These are phyloP conservation scores for Leptopilina boulardi DNA, from an alignment of 1,140 invertebrate species.

Conservation along the genomic window DNA sequence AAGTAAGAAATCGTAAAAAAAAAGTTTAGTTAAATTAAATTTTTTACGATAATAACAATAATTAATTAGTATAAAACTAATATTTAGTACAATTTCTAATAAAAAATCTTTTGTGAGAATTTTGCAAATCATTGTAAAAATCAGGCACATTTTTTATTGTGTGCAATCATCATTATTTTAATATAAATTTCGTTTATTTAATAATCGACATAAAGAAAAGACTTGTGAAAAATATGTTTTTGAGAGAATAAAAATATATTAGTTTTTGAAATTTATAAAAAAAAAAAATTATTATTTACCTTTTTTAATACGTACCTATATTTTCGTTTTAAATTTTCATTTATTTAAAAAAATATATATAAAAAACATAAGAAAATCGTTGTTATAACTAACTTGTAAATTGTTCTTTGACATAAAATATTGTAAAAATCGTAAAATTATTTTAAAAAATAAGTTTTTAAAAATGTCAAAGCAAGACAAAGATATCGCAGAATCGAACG, in stretches of 20 bases:
- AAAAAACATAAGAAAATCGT: no score
- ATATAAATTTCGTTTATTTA: constrained; percentile 2
- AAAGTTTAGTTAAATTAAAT: neutral
- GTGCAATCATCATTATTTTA: neutral
- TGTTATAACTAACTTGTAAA: no score
- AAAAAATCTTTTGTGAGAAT: neutral
- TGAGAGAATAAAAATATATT: constrained; percentile 5
- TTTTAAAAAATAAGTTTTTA: no score
- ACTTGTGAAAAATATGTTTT: constrained; percentile 2
- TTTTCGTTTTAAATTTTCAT: no score
- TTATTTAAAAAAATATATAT: no score
- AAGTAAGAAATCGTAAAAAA: neutral
- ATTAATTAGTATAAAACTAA: neutral
- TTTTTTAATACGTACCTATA: no score
- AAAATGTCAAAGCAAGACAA: no score
- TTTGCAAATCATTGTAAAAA: neutral
- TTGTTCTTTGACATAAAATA: no score
- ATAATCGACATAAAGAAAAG: neutral
- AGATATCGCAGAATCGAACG: no score
- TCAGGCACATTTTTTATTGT: neutral
- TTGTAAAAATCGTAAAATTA: no score
- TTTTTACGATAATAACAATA: neutral
- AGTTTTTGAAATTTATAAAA: neutral
- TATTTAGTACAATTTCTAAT: neutral
- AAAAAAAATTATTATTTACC: no score